Percentiles rank a stretch among this genome's conserved stretches.
Evolutionary conservation across 2,888 invertebrate genomes (phyloP).

Genomic region (Neria commutata): DNA sequence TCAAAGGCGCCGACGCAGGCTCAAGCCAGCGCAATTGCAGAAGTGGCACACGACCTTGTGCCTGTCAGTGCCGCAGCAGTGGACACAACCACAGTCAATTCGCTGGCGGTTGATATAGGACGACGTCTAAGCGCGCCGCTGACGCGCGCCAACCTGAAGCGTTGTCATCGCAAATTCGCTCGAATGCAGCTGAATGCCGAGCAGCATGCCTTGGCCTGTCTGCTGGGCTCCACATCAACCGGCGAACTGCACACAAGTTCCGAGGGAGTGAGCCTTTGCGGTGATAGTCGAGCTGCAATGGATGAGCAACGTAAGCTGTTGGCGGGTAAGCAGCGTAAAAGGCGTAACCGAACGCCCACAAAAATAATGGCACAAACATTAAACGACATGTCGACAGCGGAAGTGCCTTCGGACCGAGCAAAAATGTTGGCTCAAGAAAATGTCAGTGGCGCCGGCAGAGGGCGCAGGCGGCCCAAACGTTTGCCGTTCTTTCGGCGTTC

Average conservation of each 20-base stretch:
- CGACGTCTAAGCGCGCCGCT: conserved; percentile 43
- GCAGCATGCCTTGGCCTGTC: conserved; percentile 23
- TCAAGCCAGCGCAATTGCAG: neutral
- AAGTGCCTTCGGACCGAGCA: neutral
- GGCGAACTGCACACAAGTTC: conserved; percentile 34
- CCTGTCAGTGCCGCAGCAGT: neutral
- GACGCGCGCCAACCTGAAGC: conserved; percentile 40
- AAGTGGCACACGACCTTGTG: neutral
- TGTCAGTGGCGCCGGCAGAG: conserved; percentile 17
- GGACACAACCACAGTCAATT: neutral
- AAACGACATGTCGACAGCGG: neutral
- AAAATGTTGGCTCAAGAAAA: neutral
- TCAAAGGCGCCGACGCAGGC: too few species aligned
- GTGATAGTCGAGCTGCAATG: conserved; percentile 17
- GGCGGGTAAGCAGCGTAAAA: neutral
- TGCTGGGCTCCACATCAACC: conserved; percentile 32
- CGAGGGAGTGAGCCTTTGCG: conserved; percentile 29
- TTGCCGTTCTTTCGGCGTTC: conserved; percentile 33
- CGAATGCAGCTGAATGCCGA: conserved; percentile 29
- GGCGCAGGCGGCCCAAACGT: conserved; percentile 32
- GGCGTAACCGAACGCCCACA: neutral
- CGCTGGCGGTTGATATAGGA: conserved; percentile 33
- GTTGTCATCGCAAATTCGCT: conserved; percentile 42
- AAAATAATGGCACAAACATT: conserved; percentile 3
- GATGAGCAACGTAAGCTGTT: conserved; percentile 23